Conservation (phyloP, 2,113 vertebrate species). For the Rhinoptilus africanus region DNA sequence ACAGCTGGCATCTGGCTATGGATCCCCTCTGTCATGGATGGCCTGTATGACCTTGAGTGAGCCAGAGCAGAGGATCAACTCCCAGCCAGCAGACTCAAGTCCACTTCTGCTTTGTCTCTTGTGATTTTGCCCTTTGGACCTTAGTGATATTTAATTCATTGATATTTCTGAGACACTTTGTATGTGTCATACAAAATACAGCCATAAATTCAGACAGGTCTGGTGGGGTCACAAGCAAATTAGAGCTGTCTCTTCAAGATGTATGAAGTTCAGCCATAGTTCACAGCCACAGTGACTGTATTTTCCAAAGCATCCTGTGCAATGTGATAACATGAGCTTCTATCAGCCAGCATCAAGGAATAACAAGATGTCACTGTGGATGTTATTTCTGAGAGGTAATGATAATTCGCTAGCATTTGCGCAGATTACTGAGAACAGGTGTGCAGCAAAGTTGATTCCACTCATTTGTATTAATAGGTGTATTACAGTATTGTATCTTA, state of each 20-base stretch:
- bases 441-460: slow-evolving; percentile 6
- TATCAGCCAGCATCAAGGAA: background rate
- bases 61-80: background rate
- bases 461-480: slow-evolving; percentile 63
- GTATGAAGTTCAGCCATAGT: background rate
- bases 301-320: slow-evolving; percentile 48
- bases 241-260: background rate
- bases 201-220: background rate
- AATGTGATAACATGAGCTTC: background rate
- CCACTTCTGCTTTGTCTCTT: background rate
- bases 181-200: background rate
- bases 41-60: background rate
- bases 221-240: background rate
- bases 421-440: slow-evolving; percentile 58
- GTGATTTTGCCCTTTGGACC: background rate
- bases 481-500: slow-evolving; percentile 16
- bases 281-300: background rate
- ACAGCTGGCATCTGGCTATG: background rate
- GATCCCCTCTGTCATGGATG: background rate
- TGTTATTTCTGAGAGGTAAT: background rate
- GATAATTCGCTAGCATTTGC: slow-evolving; percentile 10
- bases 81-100: background rate
- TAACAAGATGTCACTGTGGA: background rate
- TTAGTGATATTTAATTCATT: background rate
- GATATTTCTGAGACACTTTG: background rate